A percentile compares a stretch with the other conserved stretches of the same genome.
These are phyloP conservation scores for Muscicapa striata DNA, from an alignment of 2,797 vertebrate genomes.

Conservation along the genomic window DNA sequence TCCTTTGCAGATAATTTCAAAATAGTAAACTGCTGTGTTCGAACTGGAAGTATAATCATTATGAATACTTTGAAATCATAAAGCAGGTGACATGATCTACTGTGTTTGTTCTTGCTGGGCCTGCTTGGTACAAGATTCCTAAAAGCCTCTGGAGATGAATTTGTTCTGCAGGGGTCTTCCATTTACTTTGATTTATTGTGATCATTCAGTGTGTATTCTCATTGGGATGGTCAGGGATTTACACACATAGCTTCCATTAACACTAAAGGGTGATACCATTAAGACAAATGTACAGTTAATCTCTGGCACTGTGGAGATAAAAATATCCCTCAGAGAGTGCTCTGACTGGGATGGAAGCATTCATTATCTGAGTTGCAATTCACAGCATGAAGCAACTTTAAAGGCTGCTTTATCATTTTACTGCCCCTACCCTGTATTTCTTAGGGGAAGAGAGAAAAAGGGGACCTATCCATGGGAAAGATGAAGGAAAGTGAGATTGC, in stretches of 20 bases:
- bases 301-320: slow-evolving; percentile 47
- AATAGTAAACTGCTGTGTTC: not conserved
- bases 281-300: slow-evolving; percentile 66
- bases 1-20: not conserved
- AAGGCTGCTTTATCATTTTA: not conserved
- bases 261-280: slow-evolving; percentile 54
- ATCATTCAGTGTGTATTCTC: slow-evolving; percentile 43
- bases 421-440: not conserved
- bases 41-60: not conserved
- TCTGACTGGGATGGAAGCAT: not conserved
- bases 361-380: slow-evolving; percentile 29
- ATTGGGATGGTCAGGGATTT: slow-evolving; percentile 66
- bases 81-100: slow-evolving; percentile 8
- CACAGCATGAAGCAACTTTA: not conserved
- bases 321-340: slow-evolving; percentile 34
- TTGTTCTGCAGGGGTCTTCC: slow-evolving; percentile 48
- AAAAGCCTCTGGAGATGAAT: slow-evolving; percentile 51
- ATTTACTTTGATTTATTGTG: slow-evolving; percentile 66
- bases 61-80: not conserved
- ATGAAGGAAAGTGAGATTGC: not conserved
- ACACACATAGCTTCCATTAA: slow-evolving; percentile 67
- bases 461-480: not conserved
- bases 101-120: slow-evolving; percentile 5
- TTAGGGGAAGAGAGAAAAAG: not conserved
- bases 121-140: slow-evolving; percentile 11